phyloP scores from a whole-genome alignment of 1,140 invertebrate genomes.

The Drosophila ohnishii region DNA sequence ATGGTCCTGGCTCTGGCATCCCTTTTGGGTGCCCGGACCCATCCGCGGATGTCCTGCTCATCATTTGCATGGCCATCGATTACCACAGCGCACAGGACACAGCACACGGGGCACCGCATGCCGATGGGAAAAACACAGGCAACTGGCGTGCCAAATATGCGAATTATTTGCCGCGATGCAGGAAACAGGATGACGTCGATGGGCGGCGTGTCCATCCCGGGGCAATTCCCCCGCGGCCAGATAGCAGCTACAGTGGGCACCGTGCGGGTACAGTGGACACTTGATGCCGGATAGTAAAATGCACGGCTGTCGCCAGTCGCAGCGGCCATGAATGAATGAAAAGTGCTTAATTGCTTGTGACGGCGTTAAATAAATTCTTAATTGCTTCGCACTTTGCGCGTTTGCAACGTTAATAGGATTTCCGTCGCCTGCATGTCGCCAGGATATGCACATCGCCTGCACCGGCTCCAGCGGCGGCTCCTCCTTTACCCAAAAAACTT shows the following conservation, averaged over 20 bases:
- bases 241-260: slow-evolving; percentile 11
- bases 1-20: slow-evolving; percentile 5
- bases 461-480: not conserved
- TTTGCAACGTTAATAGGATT: slow-evolving; percentile 82
- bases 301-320: slow-evolving; percentile 48
- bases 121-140: slow-evolving; percentile 62
- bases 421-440: slow-evolving; percentile 48
- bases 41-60: slow-evolving; percentile 48
- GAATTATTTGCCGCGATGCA: slow-evolving; percentile 69
- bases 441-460: slow-evolving; percentile 46
- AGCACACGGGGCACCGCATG: slow-evolving; percentile 31
- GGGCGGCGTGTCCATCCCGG: slow-evolving; percentile 3
- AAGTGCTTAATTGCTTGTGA: slow-evolving; percentile 83
- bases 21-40: not conserved
- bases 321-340: slow-evolving; percentile 76
- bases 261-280: slow-evolving; percentile 4
- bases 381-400: slow-evolving; percentile 83
- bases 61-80: slow-evolving; percentile 76
- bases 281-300: slow-evolving; percentile 45
- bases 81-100: slow-evolving; percentile 36
- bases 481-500: slow-evolving; percentile 51
- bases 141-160: slow-evolving; percentile 77
- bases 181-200: slow-evolving; percentile 42
- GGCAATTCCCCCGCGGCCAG: not conserved
- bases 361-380: slow-evolving; percentile 83